These are phyloP conservation scores for Meriones unguiculatus DNA, from an alignment of 2,113 vertebrate species.

Conservation along the genomic window DNA sequence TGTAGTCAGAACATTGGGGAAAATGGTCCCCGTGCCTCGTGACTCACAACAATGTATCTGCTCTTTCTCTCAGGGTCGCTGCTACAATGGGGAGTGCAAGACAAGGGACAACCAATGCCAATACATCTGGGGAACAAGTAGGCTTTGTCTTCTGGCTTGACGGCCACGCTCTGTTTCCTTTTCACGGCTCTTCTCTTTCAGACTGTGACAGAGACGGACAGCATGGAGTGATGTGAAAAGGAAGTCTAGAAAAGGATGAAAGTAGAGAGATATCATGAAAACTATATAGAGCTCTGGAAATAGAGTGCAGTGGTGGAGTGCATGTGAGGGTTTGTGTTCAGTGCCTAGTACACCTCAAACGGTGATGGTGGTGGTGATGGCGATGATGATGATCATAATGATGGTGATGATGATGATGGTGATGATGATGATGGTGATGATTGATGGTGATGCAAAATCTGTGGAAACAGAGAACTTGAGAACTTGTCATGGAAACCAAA, in stretches of 20 bases:
- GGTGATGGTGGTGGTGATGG: not conserved
- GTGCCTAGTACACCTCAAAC: not conserved
- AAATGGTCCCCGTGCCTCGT: accelerated
- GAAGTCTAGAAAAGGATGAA: not conserved
- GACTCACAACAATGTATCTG: not conserved
- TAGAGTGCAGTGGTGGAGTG: too few species aligned
- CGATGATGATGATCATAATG: too few species aligned
- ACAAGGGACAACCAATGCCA: slow-evolving; percentile 98
- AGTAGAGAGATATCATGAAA: not conserved
- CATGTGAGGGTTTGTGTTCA: accelerated
- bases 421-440: too few species aligned
- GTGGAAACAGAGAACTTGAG: not conserved
- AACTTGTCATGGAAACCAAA: not conserved
- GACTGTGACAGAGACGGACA: not conserved
- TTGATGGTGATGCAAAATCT: not conserved
- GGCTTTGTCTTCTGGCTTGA: slow-evolving; percentile 77
- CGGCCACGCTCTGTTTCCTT: not conserved
- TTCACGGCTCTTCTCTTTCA: not conserved
- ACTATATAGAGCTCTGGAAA: not conserved
- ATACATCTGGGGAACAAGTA: slow-evolving; percentile 98
- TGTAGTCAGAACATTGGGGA: not conserved
- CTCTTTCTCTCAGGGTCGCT: slow-evolving; percentile 92
- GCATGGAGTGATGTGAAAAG: not conserved
- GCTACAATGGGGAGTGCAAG: slow-evolving; percentile 98
- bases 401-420: too few species aligned